A percentile compares a stretch with the other conserved stretches of the same genome.
These are phyloP conservation scores for Hemithea aestivaria DNA, from an alignment of 2,888 invertebrate species.

Conservation along the genomic window DNA sequence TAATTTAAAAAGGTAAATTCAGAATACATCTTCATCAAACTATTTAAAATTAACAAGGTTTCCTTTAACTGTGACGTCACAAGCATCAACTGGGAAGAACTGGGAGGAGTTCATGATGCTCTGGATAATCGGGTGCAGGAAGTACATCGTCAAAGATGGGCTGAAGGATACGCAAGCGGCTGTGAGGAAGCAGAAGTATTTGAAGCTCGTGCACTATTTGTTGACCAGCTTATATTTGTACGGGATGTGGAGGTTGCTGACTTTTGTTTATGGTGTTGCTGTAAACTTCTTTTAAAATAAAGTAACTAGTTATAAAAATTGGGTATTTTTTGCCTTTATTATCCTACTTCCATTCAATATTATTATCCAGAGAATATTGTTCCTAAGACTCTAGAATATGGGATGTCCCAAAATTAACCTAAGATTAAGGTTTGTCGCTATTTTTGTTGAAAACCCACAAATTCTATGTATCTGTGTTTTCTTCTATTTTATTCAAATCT, in stretches of 20 bases:
- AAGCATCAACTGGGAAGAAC: slow-evolving; percentile 12
- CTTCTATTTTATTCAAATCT: too few species aligned
- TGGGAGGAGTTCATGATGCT: slow-evolving; percentile 7
- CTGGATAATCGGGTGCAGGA: slow-evolving; percentile 17
- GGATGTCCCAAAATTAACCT: too few species aligned
- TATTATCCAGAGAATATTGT: too few species aligned
- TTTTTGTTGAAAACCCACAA: too few species aligned
- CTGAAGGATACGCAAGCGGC: slow-evolving; percentile 11
- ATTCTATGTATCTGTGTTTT: too few species aligned
- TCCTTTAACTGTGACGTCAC: slow-evolving; percentile 25
- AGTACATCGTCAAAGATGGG: slow-evolving; percentile 23
- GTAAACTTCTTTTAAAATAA: background rate
- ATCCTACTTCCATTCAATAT: too few species aligned
- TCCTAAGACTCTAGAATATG: too few species aligned
- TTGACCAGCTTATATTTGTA: slow-evolving; percentile 10
- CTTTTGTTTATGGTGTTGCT: background rate
- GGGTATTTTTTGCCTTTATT: too few species aligned
- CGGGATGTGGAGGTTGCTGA: slow-evolving; percentile 9
- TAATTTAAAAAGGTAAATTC: too few species aligned
- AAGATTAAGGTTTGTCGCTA: too few species aligned
- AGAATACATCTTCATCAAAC: slow-evolving; percentile 10
- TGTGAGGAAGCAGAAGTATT: slow-evolving; percentile 4
- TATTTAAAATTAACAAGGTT: slow-evolving; percentile 19
- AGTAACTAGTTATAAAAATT: slow-evolving; percentile 8
- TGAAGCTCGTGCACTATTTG: slow-evolving; percentile 14